These are phyloP conservation scores for Acrossocheilus fasciatus DNA, from an alignment of 2,797 vertebrate genomes.

Conservation along the genomic window DNA sequence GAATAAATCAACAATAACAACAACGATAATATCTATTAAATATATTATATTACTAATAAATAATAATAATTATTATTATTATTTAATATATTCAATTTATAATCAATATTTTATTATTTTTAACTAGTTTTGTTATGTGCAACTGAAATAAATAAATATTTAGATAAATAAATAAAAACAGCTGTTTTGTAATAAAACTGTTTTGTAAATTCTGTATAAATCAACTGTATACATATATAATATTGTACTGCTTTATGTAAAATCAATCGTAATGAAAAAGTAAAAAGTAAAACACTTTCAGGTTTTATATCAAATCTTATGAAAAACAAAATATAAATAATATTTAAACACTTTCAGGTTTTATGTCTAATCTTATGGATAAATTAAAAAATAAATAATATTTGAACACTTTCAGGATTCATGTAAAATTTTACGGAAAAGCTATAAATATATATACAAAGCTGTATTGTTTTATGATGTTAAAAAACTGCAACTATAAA, in stretches of 20 bases:
- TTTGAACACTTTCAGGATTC: too few species aligned
- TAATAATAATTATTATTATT: not conserved
- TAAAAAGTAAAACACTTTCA: too few species aligned
- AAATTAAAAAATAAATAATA: too few species aligned
- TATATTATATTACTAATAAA: not conserved
- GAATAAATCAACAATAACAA: not conserved
- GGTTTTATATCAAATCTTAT: too few species aligned
- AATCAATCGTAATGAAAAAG: too few species aligned
- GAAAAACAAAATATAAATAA: too few species aligned
- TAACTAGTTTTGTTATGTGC: not conserved
- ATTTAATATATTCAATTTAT: not conserved
- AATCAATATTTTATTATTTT: not conserved
- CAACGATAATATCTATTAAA: not conserved
- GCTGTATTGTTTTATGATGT: not conserved
- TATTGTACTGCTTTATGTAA: not conserved
- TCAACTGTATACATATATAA: not conserved
- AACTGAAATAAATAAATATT: not conserved
- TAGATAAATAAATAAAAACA: not conserved
- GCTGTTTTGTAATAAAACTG: not conserved
- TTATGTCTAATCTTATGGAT: too few species aligned
- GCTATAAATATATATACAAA: not conserved
- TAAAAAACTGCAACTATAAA: not conserved
- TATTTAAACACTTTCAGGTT: too few species aligned
- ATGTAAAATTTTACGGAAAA: too few species aligned
- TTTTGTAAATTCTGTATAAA: not conserved